These are phyloP conservation scores for Larimichthys polyactis DNA, from an alignment of 2,113 vertebrate species.

Conservation along the genomic window DNA sequence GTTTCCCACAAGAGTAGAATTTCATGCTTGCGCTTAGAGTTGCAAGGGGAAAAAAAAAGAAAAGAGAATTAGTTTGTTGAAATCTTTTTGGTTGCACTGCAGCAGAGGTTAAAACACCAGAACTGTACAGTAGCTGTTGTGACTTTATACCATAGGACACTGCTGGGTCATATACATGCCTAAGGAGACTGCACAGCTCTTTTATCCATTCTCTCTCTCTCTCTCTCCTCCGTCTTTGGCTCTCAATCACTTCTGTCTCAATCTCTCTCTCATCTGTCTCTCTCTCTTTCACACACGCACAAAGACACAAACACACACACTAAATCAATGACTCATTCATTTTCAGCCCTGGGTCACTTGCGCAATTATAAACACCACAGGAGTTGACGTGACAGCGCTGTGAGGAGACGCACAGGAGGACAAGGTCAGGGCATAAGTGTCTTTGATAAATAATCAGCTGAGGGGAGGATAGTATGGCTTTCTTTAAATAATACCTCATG, in stretches of 20 bases:
- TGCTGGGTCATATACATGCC: constrained; percentile 37
- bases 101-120: neutral
- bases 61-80: neutral
- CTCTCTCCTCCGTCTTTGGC: constrained; percentile 1
- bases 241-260: constrained; percentile 26
- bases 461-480: constrained; percentile 3
- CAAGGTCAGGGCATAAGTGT: constrained; percentile 38
- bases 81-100: neutral
- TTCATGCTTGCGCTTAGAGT: constrained; percentile 26
- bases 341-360: constrained; percentile 43
- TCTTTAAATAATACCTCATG: neutral
- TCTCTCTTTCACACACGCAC: neutral
- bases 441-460: constrained; percentile 46
- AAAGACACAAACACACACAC: constrained; percentile 7
- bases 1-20: constrained; percentile 48
- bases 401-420: constrained; percentile 14
- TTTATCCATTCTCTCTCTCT: neutral
- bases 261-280: neutral
- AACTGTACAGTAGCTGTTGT: neutral
- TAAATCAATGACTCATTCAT: constrained; percentile 60
- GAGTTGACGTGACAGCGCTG: constrained; percentile 43
- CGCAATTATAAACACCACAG: constrained; percentile 57
- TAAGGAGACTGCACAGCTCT: constrained; percentile 39
- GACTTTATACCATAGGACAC: constrained; percentile 26
- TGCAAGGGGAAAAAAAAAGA: neutral